Evolutionary conservation across 2,888 invertebrate species (phyloP).

Genomic region (Cantharis lateralis): DNA sequence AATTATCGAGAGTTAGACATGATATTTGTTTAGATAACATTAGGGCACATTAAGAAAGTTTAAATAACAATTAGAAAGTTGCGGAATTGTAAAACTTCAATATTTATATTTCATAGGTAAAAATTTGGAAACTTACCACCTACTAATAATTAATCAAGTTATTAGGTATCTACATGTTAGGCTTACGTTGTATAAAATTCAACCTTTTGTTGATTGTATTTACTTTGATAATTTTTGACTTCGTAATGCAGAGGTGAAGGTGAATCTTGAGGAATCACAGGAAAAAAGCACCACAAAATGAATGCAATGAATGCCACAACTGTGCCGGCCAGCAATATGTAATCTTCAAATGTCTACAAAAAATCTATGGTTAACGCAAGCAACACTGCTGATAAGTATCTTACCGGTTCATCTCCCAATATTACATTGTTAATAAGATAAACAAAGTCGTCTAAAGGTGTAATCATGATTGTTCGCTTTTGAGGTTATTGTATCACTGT

Average conservation of each 20-base stretch:
- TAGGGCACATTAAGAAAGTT: neutral
- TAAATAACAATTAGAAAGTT: neutral
- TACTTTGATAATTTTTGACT: conserved; percentile 48
- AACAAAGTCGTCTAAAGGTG: conserved; percentile 65
- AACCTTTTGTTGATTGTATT: conserved; percentile 45
- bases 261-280: conserved; percentile 54
- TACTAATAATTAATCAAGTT: neutral
- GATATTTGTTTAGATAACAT: neutral
- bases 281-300: conserved; percentile 68
- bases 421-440: conserved; percentile 65
- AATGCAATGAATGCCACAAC: conserved; percentile 67
- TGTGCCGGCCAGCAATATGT: conserved; percentile 65
- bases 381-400: conserved; percentile 37
- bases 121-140: neutral
- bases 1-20: neutral
- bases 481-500: conserved; percentile 3
- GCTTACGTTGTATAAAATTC: conserved; percentile 42
- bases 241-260: conserved; percentile 47
- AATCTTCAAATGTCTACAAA: conserved; percentile 60
- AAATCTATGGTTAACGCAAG: neutral
- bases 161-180: neutral
- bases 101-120: neutral
- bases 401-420: conserved; percentile 66
- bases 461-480: conserved; percentile 53
- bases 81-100: neutral